phyloP scores from a whole-genome alignment of 2,888 invertebrate genomes.

The Actias luna region DNA sequence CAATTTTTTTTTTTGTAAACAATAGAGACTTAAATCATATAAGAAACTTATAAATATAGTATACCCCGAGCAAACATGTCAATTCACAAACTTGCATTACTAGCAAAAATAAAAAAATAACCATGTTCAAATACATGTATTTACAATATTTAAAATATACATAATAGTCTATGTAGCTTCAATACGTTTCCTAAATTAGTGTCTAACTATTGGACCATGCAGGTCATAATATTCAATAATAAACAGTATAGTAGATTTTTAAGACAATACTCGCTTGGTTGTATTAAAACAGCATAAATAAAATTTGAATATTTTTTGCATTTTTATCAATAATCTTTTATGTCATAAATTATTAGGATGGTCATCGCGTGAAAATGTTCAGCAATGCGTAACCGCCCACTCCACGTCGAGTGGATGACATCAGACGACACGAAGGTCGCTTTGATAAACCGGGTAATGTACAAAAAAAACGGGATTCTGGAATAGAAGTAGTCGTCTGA shows the following conservation, averaged over 20 bases:
- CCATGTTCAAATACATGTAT: no score
- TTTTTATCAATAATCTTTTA: slow-evolving; percentile 18
- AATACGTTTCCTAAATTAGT: neutral
- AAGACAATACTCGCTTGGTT: neutral
- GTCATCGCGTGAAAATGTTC: slow-evolving; percentile 14
- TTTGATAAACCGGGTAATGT: slow-evolving; percentile 27
- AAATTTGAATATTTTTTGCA: slow-evolving; percentile 10
- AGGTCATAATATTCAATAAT: neutral
- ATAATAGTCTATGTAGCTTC: no score
- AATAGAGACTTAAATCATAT: no score
- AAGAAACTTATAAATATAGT: no score
- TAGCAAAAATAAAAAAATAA: no score
- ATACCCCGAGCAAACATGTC: no score
- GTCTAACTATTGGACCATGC: neutral
- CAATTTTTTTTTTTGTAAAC: no score
- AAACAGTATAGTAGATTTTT: neutral
- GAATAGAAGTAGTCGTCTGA: slow-evolving; percentile 9
- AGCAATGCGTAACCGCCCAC: slow-evolving; percentile 25
- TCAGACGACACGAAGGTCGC: slow-evolving; percentile 33
- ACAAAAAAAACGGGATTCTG: slow-evolving; percentile 15
- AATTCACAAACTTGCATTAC: no score
- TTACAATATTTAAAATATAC: neutral
- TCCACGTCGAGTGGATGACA: slow-evolving; percentile 31
- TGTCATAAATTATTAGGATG: slow-evolving; percentile 16
- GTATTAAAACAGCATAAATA: neutral